Conservation (phyloP, 2,888 invertebrate species). For the Agriotes lineatus region DNA sequence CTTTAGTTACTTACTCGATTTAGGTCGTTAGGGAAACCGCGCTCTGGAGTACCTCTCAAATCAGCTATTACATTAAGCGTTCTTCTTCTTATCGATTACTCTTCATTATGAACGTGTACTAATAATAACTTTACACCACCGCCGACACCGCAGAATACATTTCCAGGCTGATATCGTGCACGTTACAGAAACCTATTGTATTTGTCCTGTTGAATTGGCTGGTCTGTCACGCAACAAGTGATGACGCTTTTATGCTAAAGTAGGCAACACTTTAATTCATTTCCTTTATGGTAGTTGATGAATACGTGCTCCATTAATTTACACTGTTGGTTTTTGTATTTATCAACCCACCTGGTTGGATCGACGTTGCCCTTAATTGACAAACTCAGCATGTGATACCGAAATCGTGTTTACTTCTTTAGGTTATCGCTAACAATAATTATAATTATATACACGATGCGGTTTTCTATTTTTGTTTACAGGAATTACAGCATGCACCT, state of each 20-base stretch:
- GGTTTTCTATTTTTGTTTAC: too few species aligned
- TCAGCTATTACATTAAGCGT: slow-evolving; percentile 16
- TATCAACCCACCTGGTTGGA: too few species aligned
- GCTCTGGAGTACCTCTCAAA: slow-evolving; percentile 2
- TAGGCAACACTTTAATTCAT: not conserved
- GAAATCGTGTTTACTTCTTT: too few species aligned
- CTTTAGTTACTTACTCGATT: slow-evolving; percentile 30
- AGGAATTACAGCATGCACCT: too few species aligned
- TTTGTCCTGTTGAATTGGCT: slow-evolving; percentile 9
- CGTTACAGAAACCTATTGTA: slow-evolving; percentile 16
- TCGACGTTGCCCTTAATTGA: too few species aligned
- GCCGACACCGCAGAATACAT: not conserved
- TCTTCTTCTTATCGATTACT: slow-evolving; percentile 16
- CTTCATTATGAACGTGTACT: slow-evolving; percentile 4
- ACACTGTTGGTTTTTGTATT: too few species aligned
- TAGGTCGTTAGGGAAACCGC: slow-evolving; percentile 22
- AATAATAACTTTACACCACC: slow-evolving; percentile 1
- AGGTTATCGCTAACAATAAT: too few species aligned
- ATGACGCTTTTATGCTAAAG: slow-evolving; percentile 17
- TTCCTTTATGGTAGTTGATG: not conserved
- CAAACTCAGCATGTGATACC: too few species aligned
- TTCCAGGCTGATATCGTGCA: slow-evolving; percentile 4
- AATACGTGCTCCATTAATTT: not conserved
- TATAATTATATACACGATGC: too few species aligned
- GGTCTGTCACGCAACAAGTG: slow-evolving; percentile 26